These are phyloP conservation scores for Pipistrellus kuhlii DNA, from an alignment of 2,797 vertebrate genomes.

Conservation along the genomic window DNA sequence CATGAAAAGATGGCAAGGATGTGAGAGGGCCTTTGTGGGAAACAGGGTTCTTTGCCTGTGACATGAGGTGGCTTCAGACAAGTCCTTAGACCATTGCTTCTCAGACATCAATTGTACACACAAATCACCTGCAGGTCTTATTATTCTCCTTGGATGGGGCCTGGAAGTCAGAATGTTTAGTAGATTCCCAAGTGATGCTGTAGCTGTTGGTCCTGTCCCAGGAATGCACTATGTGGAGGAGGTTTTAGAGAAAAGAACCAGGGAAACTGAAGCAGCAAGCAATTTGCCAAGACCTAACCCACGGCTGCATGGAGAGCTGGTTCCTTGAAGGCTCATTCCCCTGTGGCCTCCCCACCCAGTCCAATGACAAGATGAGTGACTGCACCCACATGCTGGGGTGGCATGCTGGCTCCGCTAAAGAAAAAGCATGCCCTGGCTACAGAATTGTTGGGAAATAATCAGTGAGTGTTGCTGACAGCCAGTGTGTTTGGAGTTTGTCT, in stretches of 20 bases:
- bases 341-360: neutral
- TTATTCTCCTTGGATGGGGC: neutral
- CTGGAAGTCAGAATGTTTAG: neutral
- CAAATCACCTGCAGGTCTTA: neutral
- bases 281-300: neutral
- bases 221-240: neutral
- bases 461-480: slow-evolving; percentile 43
- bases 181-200: neutral
- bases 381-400: neutral
- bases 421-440: neutral
- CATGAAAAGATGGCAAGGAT: neutral
- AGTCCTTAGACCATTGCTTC: neutral
- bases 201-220: neutral
- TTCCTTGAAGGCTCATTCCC: neutral
- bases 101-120: neutral
- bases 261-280: neutral
- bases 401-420: slow-evolving; percentile 46
- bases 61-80: neutral
- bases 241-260: neutral
- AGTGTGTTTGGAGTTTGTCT: slow-evolving; percentile 77
- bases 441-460: slow-evolving; percentile 39
- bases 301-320: neutral
- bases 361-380: slow-evolving; percentile 22
- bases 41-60: neutral
- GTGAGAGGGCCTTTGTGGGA: neutral